Base-by-base conservation (phyloP, 2,888 invertebrate species). In the Petrophora chlorosata region DNA sequence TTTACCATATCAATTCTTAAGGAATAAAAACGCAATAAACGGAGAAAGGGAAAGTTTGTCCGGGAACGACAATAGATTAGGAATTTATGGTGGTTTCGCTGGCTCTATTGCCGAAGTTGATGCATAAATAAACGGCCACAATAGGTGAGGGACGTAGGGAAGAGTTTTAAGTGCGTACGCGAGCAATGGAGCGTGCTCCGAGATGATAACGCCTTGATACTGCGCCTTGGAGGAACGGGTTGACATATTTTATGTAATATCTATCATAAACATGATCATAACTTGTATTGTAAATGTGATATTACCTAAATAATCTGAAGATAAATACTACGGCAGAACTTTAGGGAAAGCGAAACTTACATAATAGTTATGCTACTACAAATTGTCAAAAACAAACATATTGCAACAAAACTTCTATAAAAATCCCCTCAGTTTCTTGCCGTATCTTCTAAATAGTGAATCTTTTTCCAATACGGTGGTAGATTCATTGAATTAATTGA, bases 81-180 rank as follows among this genome's bases (percentile, higher is more conserved):
- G 68, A 70, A 77, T 80, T 79, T 77, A 73, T 75, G 52, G 68
- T 29, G 47, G 19, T 16, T 64, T 65, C 69, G 72, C 70, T 71
- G 73, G 79, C 75, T 80, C 79, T 83, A 88, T 86, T 82, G 85
- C 73, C 64, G 79, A 88, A 88, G 79, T 87, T 85, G 84, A 85
- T 82, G 79, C 85, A 87, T 87, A 87, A 86, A 87, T 88, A 87
- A 81, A 80, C 78, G 79, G 82, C 76, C 79, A 85, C 85, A 83
- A 84, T 82, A 74, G 80, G 80, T 68, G 70, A 48, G 62, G 49
- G 69, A 56, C n/a, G n/a, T 34, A 42, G 58, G 40, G 40, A 47
- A 23, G 33, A 36, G 49, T 49, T 49, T 50, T 50, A 39, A 45
- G 45, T 36, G 39, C 42, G 38, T 48, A 34, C 34, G 49, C 43